Base-by-base conservation (phyloP, 2,113 vertebrate species). In the Amblyornis subalaris region DNA sequence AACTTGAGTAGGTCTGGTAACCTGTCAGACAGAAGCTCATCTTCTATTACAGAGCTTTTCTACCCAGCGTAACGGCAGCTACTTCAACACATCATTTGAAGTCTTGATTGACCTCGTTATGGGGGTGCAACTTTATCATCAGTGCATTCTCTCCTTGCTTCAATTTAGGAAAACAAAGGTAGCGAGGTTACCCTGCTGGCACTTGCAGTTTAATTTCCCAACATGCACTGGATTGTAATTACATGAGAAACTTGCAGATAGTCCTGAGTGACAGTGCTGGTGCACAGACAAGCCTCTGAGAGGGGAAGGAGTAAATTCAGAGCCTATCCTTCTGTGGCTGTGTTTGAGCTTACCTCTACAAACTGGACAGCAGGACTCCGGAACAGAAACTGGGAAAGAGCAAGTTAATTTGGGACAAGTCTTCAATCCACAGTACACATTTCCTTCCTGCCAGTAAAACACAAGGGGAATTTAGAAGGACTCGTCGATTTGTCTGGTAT, bases 361-460 rank as follows among this genome's bases (percentile, higher is more conserved):
- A 62, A 98, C 96, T 24, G 77, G 97, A 87, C 98, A 98, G 94
- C 98, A 98, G 48, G 98, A 98, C 87, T 98, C 98, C 0, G 97
- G 97, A 84, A 97, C 96, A 45, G 98, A 98, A 55, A 98, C 95
- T 72, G 98, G 97, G 76, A 97, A 98, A 21, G 97, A 96, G 93
- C 98, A 98, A 45, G 95, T 97, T 95, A 98, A 91, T 92, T 96
- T 98, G 79, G 98, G 98, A 76, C 98, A 98, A 38, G 98, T 98
- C 96, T 98, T 98, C 95, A 98, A 92, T 61, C 98, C 97, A 92
- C 98, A 98, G 79, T 98, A 98, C 35, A 98, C 98, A 29, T 98
- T 98, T 61, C 98, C 98, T 93, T 98, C 98, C 98, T 98, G 97
- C 78, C 95, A 93, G 88, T 55, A 60, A 97, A 88, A 97, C 66